These are phyloP conservation scores for Oncorhynchus mykiss DNA, from an alignment of 2,113 vertebrate species.

Conservation along the genomic window DNA sequence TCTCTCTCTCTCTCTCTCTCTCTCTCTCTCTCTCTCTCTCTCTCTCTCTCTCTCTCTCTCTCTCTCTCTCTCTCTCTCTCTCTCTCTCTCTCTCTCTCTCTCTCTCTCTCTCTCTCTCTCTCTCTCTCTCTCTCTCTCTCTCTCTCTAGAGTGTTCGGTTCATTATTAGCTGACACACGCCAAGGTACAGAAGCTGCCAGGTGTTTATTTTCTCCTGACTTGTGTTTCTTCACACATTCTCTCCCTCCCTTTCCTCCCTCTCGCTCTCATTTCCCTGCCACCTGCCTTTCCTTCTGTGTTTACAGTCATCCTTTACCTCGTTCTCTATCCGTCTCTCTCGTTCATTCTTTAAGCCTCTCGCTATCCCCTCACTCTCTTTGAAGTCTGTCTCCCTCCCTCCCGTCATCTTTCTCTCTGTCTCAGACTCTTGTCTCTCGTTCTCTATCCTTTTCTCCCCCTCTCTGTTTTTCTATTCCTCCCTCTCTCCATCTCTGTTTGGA, in stretches of 20 bases:
- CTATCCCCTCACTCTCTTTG: slow-evolving; percentile 5
- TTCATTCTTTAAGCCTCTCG: slow-evolving; percentile 21
- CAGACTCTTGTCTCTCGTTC: background rate
- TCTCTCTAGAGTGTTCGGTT: slow-evolving; percentile 30
- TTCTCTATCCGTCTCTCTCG: slow-evolving; percentile 17
- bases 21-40: too few species aligned
- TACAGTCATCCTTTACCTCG: background rate
- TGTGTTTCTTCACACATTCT: slow-evolving; percentile 19
- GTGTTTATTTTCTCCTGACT: slow-evolving; percentile 52
- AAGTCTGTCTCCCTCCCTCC: background rate
- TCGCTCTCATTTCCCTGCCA: slow-evolving; percentile 1
- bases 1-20: too few species aligned
- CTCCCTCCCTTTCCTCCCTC: background rate
- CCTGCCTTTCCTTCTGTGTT: background rate
- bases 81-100: too few species aligned
- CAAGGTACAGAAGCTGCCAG: slow-evolving; percentile 46
- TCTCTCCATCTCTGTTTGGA: slow-evolving; percentile 29
- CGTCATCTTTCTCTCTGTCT: background rate
- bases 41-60: too few species aligned
- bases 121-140: too few species aligned
- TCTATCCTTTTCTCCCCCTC: background rate
- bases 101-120: too few species aligned
- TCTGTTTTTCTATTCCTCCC: background rate
- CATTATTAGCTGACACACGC: slow-evolving; percentile 59
- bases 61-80: too few species aligned